Base-by-base conservation (phyloP, 2,888 invertebrate species). In the Zele albiditarsus region DNA sequence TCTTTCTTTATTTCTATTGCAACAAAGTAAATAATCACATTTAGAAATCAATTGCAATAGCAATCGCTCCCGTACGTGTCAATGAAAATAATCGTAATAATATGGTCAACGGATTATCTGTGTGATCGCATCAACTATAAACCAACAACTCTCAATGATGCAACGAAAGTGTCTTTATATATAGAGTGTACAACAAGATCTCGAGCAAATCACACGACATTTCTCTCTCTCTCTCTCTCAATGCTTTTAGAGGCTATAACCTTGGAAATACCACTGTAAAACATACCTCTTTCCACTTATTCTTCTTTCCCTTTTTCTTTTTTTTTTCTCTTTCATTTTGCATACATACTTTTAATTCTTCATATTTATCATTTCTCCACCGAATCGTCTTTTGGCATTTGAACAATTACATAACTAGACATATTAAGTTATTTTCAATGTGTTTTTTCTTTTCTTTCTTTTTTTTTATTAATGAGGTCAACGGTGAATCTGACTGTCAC, bases 211-310 rank as follows among this genome's bases (percentile, higher is more conserved):
- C 38, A 23, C 20, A 42, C 38, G 66, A 38, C 27, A 68, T 27
- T 49, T 49, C 46, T n/a, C 66, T 38, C 33, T 38, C 33, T 66
- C 53, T 27, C 28, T 49, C 46, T n/a, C 12, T 67, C 23, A 49
- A 25, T 53, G 68, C 38, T 68, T 68, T 68, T 68, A 68, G 68
- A 68, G 68, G 68, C 68, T 49, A 53, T 33, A 68, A 53, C 53
- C 53, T 53, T 53, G 53, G 53, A 8, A 8, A 20, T 53, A 53
- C 23, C 20, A 20, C 6, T 20, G n/a, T 53, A 53, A 53, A 53
- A 53, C n/a, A 8, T 5, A 20, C 53, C 8, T 6, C 20, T n/a
- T n/a, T 20, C n/a, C 20, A 8, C n/a, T 53, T 20, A 20, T n/a
- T 20, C 23, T 20, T 53, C 49, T 16, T 1, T 14, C 8, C 8